Evolutionary conservation across 2,888 invertebrate species (phyloP), one percentile per base, ranked within the genome.

Genomic region (Nomada fabriciana): DNA sequence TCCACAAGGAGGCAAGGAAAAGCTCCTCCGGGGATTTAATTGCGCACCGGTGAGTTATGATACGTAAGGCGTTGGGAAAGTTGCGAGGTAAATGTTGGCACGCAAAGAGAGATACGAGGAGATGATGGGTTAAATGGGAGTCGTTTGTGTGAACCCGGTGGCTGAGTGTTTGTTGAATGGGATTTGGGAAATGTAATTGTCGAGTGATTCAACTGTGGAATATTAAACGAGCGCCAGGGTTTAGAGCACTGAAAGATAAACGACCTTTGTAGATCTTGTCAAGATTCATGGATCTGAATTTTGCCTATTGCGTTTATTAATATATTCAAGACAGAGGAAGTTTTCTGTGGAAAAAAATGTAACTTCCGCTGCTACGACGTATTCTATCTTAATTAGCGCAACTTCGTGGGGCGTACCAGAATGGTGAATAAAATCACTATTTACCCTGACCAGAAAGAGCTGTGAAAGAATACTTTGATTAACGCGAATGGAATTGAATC

Each of bases 21-120:
- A 18, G 18, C 53, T n/a, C 42, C 36, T 25, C 42, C 18, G 18
- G 50, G 50, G 29, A 42, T 52, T 71, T 61, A 61, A 71, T 74
- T 52, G 68, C 42, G 36, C 23, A 23, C 59, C 18, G 23, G 20
- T 42, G 59, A 67, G 15, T 25, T 60, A 59, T 2, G 47, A 53
- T 43, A 29, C 11, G 53, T 55, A 65, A 65, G 42, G 11, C 5
- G 25, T 3, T 7, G 25, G 18, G 55, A 18, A 57, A 25, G 43
- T 18, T 43, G 15, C 57, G 23, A 57, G 57, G 57, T 57, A 57
- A 20, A 57, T 23, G 57, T 23, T 57, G 11, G 20, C 23, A 20
- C 57, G 57, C n/a, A 20, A n/a, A 9, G 57, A 57, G 23, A 57
- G 57, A 50, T 50, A 50, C 50, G 50, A 50, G 50, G 50, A 50